Base-by-base conservation (phyloP, 2,888 invertebrate genomes). In the Drosophila subquinaria region DNA sequence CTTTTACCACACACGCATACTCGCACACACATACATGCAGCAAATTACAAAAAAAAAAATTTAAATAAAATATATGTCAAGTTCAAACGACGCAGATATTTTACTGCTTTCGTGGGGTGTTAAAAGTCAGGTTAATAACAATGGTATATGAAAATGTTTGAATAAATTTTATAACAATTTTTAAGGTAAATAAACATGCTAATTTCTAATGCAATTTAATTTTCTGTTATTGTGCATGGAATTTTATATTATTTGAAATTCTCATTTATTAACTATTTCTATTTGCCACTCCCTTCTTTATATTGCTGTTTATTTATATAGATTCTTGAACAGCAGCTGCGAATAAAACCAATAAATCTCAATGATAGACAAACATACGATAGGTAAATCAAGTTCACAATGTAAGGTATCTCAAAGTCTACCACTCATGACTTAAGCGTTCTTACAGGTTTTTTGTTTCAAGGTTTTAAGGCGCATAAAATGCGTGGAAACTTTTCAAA, bases 61-160 rank as follows among this genome's bases (percentile, higher is more conserved):
- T 10, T 15, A 64, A 52, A 70, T 51, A 59, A 71, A 69, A 74
- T 76, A 88, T 82, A 76, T 87, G 73, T 87, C 86, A 87, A 87
- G 86, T 87, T 87, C 89, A 87, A 81, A 74, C 59, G 51, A 60
- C 68, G 64, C 56, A 65, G 68, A 71, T 68, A 55, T 47, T 63
- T 66, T 77, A 62, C 65, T 55, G 35, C 53, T 55, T 36, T 55
- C 66, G 48, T 48, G 67, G 63, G 60, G 86, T 88, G 84, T 78
- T 86, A 85, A 86, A 68, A 78, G 69, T 73, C 68, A 67, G 63
- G 52, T 62, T 75, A 77, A 75, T 70, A 64, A 57, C 69, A 69
- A 42, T 33, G 9, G 36, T 53, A 15, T 47, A 15, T 30, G 6
- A 59, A 20, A 20, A 30, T 38, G 8, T 20, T 15, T 77, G 20